Base-by-base conservation (phyloP, 2,888 invertebrate genomes). In the Ectobius pallidus region DNA sequence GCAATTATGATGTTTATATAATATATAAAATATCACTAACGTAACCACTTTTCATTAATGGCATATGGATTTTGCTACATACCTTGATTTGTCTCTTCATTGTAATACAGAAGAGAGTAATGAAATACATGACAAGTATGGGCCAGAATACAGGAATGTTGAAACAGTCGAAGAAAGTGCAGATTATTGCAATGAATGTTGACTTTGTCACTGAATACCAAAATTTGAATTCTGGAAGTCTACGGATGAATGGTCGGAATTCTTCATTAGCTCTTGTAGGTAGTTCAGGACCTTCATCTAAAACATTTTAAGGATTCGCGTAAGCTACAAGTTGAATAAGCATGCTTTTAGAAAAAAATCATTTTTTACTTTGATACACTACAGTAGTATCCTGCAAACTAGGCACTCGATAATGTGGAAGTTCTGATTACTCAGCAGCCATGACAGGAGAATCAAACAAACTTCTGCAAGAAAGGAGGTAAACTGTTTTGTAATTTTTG, bases 111-210 rank as follows among this genome's bases (percentile, higher is more conserved):
- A 99, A 96, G 78, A 99, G 87, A 73, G 98, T 96, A 82, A 99
- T 94, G 86, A 99, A 99, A 86, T 99, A 99, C 94, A 99, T 96
- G 80, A 99, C 97, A 83, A 99, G 89, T 81, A 99, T 99, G 74
- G 99, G 99, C 99, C 99, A 99, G 86, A 99, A 99, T 80, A 99
- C 99, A 82, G 99, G 99, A 84, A 99, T 93, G 87, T 99, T 97
- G 85, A 99, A 97, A 80, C 94, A 92, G 81, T 99, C 97, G 83
- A 99, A 97, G 85, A 97, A 94, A 74, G 99, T 99, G 86, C 97
- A 97, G 78, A 91, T 85, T 81, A 95, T 88, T 55, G 93, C 97
- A 79, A 99, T 88, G 14, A 96, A 78, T 46, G 98, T 96, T 78
- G 98, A 97, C 83, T 97, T 97, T 74, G 94, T 92, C 75, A 97